A percentile compares a stretch with the other conserved stretches of the same genome.
Conservation (phyloP, 2,797 vertebrate genomes). For the Fratercula arctica region DNA sequence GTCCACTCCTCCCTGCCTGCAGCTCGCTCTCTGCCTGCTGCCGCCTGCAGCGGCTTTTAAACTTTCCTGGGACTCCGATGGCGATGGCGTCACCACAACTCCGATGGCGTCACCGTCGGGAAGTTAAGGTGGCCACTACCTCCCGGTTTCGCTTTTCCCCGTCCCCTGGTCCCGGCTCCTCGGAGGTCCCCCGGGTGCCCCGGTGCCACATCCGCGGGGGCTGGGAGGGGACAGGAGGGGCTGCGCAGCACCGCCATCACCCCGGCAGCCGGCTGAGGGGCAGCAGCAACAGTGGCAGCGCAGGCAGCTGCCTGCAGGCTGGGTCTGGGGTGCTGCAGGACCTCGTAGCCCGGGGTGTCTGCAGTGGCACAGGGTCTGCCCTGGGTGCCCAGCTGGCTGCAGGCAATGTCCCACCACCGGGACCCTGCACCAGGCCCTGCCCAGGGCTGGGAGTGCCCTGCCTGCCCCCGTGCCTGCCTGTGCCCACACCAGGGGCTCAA, state of each 20-base stretch:
- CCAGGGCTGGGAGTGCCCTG: neutral
- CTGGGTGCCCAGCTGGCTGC: neutral
- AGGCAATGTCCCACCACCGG: neutral
- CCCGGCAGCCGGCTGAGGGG: neutral
- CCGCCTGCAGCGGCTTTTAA: neutral
- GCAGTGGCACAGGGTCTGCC: neutral
- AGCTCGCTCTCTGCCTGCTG: fast-evolving
- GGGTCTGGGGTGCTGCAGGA: neutral
- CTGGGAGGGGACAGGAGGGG: neutral
- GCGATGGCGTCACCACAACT: neutral
- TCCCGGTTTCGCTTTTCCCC: neutral
- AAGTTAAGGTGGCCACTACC: neutral
- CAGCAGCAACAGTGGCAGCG: neutral
- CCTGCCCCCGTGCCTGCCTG: neutral
- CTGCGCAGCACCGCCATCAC: neutral
- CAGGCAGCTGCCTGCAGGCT: neutral
- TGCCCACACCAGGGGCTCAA: neutral
- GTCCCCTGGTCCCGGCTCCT: neutral
- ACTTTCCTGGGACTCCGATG: neutral
- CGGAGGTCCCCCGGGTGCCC: fast-evolving
- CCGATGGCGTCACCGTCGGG: neutral
- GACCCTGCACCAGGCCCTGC: neutral
- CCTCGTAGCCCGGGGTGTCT: neutral
- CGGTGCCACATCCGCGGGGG: neutral
- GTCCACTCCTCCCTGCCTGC: fast-evolving